A percentile compares a stretch with the other conserved stretches of the same genome.
Conservation (phyloP, 2,113 vertebrate species). For the Tretioscincus oriximinensis region DNA sequence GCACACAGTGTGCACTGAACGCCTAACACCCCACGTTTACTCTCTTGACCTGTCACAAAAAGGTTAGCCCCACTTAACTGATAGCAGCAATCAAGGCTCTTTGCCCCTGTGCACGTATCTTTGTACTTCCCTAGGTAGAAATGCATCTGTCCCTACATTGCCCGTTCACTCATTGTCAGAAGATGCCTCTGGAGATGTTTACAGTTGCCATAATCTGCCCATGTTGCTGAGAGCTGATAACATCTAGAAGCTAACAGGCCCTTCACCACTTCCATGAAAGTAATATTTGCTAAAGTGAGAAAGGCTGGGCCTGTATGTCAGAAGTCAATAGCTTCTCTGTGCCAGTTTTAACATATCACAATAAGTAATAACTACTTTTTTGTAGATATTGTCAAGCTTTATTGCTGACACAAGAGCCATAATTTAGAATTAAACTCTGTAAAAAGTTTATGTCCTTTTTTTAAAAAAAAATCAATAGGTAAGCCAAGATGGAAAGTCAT, state of each 20-base stretch:
- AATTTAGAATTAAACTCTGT: not conserved
- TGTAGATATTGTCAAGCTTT: not conserved
- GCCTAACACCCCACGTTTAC: no score
- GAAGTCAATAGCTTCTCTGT: not conserved
- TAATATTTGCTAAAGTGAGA: not conserved
- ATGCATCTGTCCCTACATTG: no score
- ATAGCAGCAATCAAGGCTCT: no score
- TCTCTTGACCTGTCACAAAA: no score
- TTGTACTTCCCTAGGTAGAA: no score
- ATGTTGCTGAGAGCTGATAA: not conserved
- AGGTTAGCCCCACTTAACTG: no score
- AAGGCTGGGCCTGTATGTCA: not conserved
- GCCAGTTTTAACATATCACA: not conserved
- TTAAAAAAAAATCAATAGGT: conserved; percentile 73
- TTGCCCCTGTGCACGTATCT: no score
- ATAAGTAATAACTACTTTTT: not conserved
- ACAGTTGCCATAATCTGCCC: no score
- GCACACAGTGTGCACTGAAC: no score
- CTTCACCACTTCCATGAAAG: not conserved
- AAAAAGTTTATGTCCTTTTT: not conserved
- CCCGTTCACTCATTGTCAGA: no score
- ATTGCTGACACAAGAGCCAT: not conserved
- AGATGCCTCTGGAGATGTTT: no score
- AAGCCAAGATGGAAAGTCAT: conserved; percentile 95
- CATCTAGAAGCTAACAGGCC: not conserved